A percentile compares a stretch with the other conserved stretches of the same genome.
Conservation (phyloP, 2,113 vertebrate species). For the Thamnophis sirtalis region DNA sequence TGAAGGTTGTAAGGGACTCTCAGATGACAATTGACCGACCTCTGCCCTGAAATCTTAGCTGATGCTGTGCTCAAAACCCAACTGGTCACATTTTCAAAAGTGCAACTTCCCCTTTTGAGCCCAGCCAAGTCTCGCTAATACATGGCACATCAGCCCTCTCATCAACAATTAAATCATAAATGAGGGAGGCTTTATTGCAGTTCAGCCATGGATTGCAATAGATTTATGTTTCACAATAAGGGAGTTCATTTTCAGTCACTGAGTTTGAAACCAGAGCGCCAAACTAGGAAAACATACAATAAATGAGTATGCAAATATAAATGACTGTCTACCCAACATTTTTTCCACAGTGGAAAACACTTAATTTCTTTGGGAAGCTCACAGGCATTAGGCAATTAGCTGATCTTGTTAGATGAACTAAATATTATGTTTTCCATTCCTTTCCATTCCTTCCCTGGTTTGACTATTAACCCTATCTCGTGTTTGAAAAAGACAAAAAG, state of each 20-base stretch:
- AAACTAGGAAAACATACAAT: background rate
- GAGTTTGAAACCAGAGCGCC: background rate
- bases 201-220: background rate
- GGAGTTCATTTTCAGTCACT: background rate
- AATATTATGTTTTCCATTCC: background rate
- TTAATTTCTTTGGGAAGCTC: background rate
- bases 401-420: background rate
- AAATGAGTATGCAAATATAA: background rate
- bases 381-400: background rate
- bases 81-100: background rate
- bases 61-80: background rate
- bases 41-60: background rate
- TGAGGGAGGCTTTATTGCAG: background rate
- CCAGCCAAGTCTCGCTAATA: background rate
- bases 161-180: background rate
- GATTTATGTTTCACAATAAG: background rate
- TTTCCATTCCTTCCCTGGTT: background rate
- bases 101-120: background rate
- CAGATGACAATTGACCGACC: background rate
- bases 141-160: background rate
- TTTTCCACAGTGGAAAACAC: background rate
- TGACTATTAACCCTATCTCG: background rate
- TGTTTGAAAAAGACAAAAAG: background rate
- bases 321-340: background rate
- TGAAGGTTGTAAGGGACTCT: background rate